Conservation (phyloP, 1,140 invertebrate species). For the Psix sp. region DNA sequence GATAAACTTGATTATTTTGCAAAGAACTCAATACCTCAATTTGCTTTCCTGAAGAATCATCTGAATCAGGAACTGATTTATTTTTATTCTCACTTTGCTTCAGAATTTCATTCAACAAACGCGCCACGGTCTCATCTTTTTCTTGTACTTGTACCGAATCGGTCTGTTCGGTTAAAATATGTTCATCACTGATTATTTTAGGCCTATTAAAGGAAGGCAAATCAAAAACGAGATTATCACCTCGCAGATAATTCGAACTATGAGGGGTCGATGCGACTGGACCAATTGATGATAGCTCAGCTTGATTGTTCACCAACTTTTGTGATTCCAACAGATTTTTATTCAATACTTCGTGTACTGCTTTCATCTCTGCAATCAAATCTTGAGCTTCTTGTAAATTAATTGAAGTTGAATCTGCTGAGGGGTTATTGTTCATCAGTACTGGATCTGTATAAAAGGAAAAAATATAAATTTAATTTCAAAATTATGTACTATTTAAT, state of each 20-base stretch:
- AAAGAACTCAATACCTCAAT: constrained; percentile 47
- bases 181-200: constrained; percentile 64
- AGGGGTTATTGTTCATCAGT: background rate
- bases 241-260: constrained; percentile 5
- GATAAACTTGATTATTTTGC: background rate
- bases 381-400: constrained; percentile 54
- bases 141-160: constrained; percentile 3
- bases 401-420: constrained; percentile 25
- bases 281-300: background rate
- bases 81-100: constrained; percentile 10
- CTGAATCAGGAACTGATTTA: background rate
- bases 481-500: too few species aligned
- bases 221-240: constrained; percentile 4
- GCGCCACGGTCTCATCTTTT: constrained; percentile 22
- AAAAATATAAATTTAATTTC: too few species aligned
- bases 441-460: constrained; percentile 13
- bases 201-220: constrained; percentile 50
- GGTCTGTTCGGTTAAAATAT: constrained; percentile 26
- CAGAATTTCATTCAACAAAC: constrained; percentile 8
- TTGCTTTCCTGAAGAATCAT: constrained; percentile 52
- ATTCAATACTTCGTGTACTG: constrained; percentile 17
- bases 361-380: constrained; percentile 67
- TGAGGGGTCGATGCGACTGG: constrained; percentile 7
- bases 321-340: constrained; percentile 21
- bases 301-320: constrained; percentile 35